Percentiles rank a stretch among this genome's conserved stretches.
Conservation (phyloP, 2,113 vertebrate genomes). For the Nothobranchius furzeri region DNA sequence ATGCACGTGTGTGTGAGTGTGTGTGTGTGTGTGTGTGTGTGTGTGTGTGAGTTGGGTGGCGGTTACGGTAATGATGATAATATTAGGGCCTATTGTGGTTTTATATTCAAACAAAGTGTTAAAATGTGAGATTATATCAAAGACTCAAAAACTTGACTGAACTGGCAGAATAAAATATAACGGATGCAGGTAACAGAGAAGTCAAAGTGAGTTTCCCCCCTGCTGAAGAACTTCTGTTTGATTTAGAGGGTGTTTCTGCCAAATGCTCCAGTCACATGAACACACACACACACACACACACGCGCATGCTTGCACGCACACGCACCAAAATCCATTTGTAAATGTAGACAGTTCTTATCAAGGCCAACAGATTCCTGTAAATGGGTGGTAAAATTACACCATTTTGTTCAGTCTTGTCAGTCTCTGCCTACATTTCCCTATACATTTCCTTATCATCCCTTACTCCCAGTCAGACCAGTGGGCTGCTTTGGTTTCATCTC, state of each 20-base stretch:
- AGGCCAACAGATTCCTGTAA: slow-evolving; percentile 54
- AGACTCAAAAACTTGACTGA: background rate
- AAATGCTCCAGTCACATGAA: slow-evolving; percentile 32
- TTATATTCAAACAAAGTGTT: slow-evolving; percentile 36
- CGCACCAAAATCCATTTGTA: background rate
- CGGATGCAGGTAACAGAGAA: slow-evolving; percentile 44
- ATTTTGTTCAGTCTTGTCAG: slow-evolving; percentile 34
- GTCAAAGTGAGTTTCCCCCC: slow-evolving; percentile 53
- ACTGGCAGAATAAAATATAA: slow-evolving; percentile 24
- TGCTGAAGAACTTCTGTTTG: slow-evolving; percentile 42
- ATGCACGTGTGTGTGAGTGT: background rate
- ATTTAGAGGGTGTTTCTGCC: slow-evolving; percentile 61
- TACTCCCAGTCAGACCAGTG: slow-evolving; percentile 30
- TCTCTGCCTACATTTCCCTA: slow-evolving; percentile 17
- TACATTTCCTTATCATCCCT: slow-evolving; percentile 31
- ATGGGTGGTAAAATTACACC: slow-evolving; percentile 41
- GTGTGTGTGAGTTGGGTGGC: background rate
- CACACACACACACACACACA: background rate
- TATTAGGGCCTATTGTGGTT: slow-evolving; percentile 27
- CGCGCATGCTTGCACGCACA: background rate
- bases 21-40: background rate
- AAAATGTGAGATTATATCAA: slow-evolving; percentile 25
- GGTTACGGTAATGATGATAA: slow-evolving; percentile 28
- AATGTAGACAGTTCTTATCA: slow-evolving; percentile 23
- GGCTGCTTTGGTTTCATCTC: slow-evolving; percentile 51